A percentile compares a stretch with the other conserved stretches of the same genome.
These are phyloP conservation scores for Bombus ignitus DNA, from an alignment of 1,140 invertebrate genomes.

Conservation along the genomic window DNA sequence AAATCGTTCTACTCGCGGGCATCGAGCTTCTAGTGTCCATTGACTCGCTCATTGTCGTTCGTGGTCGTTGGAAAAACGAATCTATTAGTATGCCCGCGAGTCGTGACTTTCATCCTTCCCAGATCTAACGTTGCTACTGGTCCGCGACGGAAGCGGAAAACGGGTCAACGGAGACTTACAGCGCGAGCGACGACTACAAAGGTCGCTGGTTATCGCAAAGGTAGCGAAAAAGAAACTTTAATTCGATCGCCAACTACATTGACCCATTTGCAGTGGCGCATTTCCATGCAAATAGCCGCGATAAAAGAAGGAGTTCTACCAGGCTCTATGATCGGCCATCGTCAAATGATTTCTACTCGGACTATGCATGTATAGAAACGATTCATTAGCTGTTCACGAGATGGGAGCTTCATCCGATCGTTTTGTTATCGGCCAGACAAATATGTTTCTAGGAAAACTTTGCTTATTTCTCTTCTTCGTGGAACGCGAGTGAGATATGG, in stretches of 20 bases:
- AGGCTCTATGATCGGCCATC: neutral
- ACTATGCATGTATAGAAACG: no score
- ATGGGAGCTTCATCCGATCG: no score
- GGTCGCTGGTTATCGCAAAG: slow-evolving; percentile 28
- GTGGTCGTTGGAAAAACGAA: neutral
- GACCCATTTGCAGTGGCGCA: slow-evolving; percentile 12
- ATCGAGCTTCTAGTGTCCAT: neutral
- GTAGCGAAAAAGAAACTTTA: slow-evolving; percentile 18
- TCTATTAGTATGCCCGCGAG: neutral
- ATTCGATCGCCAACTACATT: slow-evolving; percentile 26
- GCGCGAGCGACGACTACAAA: slow-evolving; percentile 1
- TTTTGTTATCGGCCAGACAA: no score
- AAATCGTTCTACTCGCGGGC: neutral
- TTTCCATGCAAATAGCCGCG: slow-evolving; percentile 16
- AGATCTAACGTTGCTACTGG: neutral
- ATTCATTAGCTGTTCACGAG: neutral
- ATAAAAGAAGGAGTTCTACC: neutral
- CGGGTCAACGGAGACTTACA: slow-evolving; percentile 13
- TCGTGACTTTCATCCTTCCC: neutral
- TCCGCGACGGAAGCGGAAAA: slow-evolving; percentile 1
- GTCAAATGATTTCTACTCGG: neutral
- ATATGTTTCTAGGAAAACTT: no score
- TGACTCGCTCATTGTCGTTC: neutral
- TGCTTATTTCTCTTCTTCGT: no score
- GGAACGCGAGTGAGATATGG: no score